Evolutionary conservation across 1,140 invertebrate genomes (phyloP).

Genomic region (Aradophagus sp.): DNA sequence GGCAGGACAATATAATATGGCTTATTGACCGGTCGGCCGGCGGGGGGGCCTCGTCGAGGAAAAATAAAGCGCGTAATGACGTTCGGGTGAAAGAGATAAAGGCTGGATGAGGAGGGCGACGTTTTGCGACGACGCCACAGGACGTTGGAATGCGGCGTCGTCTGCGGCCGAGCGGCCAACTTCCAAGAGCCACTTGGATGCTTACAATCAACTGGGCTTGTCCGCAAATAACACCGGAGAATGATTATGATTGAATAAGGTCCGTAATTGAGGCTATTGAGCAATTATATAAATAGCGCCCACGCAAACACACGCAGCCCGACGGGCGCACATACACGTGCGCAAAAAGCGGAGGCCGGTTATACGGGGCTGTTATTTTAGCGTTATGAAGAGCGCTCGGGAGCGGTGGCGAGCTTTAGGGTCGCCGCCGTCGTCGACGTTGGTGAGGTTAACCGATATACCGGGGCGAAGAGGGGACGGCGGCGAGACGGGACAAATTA

Average conservation of each 20-base stretch:
- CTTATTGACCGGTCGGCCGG: no score
- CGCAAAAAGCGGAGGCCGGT: no score
- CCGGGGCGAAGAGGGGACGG: slow-evolving; percentile 49
- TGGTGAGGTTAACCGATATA: slow-evolving; percentile 56
- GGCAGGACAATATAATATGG: no score
- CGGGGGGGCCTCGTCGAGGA: no score
- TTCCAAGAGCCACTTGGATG: slow-evolving; percentile 60
- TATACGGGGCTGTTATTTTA: slow-evolving; percentile 69
- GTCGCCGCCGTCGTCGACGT: slow-evolving; percentile 17
- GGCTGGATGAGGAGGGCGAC: no score
- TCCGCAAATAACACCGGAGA: slow-evolving; percentile 72
- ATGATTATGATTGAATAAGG: slow-evolving; percentile 74
- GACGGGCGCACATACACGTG: no score
- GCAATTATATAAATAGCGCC: slow-evolving; percentile 75
- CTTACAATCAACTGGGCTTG: slow-evolving; percentile 74
- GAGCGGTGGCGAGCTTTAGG: slow-evolving; percentile 49
- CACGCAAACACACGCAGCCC: no score
- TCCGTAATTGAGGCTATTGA: slow-evolving; percentile 74
- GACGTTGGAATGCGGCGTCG: slow-evolving; percentile 15
- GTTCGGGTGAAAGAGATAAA: slow-evolving; percentile 18
- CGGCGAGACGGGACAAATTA: slow-evolving; percentile 62
- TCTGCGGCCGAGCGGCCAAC: slow-evolving; percentile 33
- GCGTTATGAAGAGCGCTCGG: slow-evolving; percentile 57
- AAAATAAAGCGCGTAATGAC: slow-evolving; percentile 47
- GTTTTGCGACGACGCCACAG: slow-evolving; percentile 4